These are phyloP conservation scores for Paratrypauchen microcephalus DNA, from an alignment of 2,797 vertebrate genomes.

Conservation along the genomic window DNA sequence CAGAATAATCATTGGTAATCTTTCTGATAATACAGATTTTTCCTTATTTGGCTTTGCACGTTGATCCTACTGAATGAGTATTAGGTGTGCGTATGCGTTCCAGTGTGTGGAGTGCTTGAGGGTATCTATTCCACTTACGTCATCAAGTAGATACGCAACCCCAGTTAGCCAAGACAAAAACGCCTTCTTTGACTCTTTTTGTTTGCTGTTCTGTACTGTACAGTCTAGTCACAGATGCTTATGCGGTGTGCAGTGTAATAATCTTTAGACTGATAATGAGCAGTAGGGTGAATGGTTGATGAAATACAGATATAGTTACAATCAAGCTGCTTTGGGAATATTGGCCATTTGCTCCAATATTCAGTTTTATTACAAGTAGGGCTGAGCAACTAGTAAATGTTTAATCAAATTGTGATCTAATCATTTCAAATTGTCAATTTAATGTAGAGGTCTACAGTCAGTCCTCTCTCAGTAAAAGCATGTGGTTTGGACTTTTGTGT, in stretches of 20 bases:
- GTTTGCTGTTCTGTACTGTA: not conserved
- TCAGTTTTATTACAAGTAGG: too few species aligned
- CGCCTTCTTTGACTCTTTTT: slow-evolving; percentile 14
- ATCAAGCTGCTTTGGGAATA: not conserved
- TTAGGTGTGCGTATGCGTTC: slow-evolving; percentile 9
- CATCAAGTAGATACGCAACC: slow-evolving; percentile 49
- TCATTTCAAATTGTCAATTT: not conserved
- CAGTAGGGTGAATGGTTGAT: too few species aligned
- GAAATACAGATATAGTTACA: too few species aligned
- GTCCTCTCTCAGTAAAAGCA: too few species aligned
- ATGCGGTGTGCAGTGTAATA: too few species aligned
- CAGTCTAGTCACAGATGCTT: not conserved
- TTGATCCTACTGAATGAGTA: slow-evolving; percentile 16
- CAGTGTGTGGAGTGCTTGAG: slow-evolving; percentile 32
- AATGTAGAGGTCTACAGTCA: too few species aligned
- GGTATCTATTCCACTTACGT: slow-evolving; percentile 61
- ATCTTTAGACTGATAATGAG: not conserved
- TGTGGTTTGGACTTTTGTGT: not conserved
- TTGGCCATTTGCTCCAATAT: not conserved
- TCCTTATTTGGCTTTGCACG: slow-evolving; percentile 40
- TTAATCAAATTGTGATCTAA: not conserved
- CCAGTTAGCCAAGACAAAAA: slow-evolving; percentile 36
- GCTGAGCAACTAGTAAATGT: not conserved
- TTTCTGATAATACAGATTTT: slow-evolving; percentile 19
- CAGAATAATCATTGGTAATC: slow-evolving; percentile 10